phyloP scores from a whole-genome alignment of 2,888 invertebrate genomes.

The Agonum fuliginosum region DNA sequence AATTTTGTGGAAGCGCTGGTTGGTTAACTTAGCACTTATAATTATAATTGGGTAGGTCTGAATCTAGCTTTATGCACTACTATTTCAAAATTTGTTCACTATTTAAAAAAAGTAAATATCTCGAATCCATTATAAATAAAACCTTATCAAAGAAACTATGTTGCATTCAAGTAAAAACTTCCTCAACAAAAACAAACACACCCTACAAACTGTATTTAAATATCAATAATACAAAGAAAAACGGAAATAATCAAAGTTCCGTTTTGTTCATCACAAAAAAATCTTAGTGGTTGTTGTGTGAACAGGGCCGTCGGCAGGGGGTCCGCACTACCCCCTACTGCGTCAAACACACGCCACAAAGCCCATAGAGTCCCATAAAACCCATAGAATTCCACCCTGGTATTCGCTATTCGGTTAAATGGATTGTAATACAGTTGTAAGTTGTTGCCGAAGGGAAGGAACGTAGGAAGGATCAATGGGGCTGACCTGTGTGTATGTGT shows the following conservation, averaged over 20 bases:
- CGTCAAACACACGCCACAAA: constrained; percentile 3
- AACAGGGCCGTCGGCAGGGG: constrained; percentile 35
- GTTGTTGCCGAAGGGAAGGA: constrained; percentile 25
- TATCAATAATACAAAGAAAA: constrained; percentile 37
- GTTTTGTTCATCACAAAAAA: neutral
- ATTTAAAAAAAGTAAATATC: no score
- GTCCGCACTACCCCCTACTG: constrained; percentile 9
- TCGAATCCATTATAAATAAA: no score
- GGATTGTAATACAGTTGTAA: constrained; percentile 50
- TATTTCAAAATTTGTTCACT: no score
- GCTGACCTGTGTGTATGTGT: neutral
- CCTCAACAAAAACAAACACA: no score
- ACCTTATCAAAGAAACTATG: neutral
- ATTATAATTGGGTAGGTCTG: no score
- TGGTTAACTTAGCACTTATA: no score
- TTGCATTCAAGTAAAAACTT: neutral
- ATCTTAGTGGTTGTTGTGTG: constrained; percentile 30
- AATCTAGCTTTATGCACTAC: no score
- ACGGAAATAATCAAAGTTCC: constrained; percentile 29
- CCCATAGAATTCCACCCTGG: neutral
- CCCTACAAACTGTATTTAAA: constrained; percentile 17
- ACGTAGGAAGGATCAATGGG: neutral
- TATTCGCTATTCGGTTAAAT: constrained; percentile 27
- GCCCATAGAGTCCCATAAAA: neutral
- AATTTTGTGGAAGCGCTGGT: no score